These are phyloP conservation scores for Acrocyrtus sp. DNA, from an alignment of 2,888 invertebrate species.

Conservation along the genomic window DNA sequence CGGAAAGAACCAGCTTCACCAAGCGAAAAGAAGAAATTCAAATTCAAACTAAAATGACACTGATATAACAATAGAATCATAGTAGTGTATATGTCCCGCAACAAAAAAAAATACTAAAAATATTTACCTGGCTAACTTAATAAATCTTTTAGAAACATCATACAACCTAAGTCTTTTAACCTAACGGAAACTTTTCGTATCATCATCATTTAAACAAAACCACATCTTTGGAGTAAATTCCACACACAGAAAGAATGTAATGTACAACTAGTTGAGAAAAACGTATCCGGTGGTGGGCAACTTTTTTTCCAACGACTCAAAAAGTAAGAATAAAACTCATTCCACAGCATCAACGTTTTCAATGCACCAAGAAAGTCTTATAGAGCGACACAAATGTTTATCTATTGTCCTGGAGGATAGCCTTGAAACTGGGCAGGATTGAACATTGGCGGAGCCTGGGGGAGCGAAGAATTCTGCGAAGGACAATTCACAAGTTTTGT, in stretches of 20 bases:
- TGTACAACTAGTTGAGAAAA: too few relatives aligned
- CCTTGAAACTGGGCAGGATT: constrained; percentile 64
- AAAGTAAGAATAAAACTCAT: not conserved
- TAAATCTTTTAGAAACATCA: too few relatives aligned
- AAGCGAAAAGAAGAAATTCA: too few relatives aligned
- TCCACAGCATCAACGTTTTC: not conserved
- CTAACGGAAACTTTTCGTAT: too few relatives aligned
- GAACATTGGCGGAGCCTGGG: constrained; percentile 64
- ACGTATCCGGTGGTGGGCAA: too few relatives aligned
- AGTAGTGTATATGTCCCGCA: too few relatives aligned
- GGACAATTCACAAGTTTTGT: not conserved
- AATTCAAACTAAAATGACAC: too few relatives aligned
- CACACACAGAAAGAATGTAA: too few relatives aligned
- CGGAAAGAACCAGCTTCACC: constrained; percentile 33
- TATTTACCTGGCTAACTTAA: too few relatives aligned
- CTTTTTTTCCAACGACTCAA: not conserved
- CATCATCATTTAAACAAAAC: not conserved
- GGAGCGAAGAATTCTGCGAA: constrained; percentile 7
- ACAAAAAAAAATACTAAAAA: too few relatives aligned
- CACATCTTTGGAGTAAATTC: constrained; percentile 3
- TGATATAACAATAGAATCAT: too few relatives aligned
- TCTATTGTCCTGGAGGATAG: constrained; percentile 38
- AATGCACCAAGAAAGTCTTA: constrained; percentile 3
- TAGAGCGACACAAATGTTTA: not conserved
- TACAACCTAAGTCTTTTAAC: too few relatives aligned